A percentile compares a stretch with the other conserved stretches of the same genome.
Conservation (phyloP, 2,797 vertebrate genomes). For the Darevskia nairensis region DNA sequence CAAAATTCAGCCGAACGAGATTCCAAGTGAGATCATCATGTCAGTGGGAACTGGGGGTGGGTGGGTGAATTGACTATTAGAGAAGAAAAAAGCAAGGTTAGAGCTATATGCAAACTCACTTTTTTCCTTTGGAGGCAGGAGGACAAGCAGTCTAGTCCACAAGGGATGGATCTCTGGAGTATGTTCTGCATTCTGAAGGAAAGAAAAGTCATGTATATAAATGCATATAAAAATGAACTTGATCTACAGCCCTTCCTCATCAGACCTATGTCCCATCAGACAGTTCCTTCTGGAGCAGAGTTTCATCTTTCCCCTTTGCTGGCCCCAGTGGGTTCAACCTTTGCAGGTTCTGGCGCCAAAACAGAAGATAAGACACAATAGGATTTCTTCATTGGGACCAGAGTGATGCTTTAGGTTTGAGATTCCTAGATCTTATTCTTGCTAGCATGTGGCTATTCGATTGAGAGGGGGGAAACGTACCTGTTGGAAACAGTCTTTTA, state of each 20-base stretch:
- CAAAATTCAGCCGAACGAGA: constrained; percentile 79
- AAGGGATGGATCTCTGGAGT: neutral
- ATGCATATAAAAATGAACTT: too few relatives aligned
- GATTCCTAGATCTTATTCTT: too few relatives aligned
- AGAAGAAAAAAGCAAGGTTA: too few relatives aligned
- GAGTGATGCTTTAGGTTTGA: too few relatives aligned
- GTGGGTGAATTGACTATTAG: neutral
- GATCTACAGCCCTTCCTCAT: neutral
- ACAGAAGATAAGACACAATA: constrained; percentile 78
- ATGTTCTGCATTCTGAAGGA: neutral
- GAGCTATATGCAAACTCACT: neutral
- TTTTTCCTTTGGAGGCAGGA: neutral
- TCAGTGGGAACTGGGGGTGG: neutral
- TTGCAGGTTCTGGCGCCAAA: constrained; percentile 82
- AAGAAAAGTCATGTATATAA: neutral
- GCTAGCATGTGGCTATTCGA: too few relatives aligned
- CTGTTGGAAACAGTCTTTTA: too few relatives aligned
- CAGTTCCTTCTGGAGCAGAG: constrained; percentile 81
- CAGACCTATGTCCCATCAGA: constrained; percentile 75
- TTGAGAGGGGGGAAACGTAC: too few relatives aligned
- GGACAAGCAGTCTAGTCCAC: neutral
- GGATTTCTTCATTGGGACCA: constrained; percentile 78
- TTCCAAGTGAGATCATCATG: constrained; percentile 73
- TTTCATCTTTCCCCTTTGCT: constrained; percentile 78
- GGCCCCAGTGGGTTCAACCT: constrained; percentile 88